Evolutionary conservation across 1,140 invertebrate species (phyloP).

Genomic region (Drosophila teissieri): DNA sequence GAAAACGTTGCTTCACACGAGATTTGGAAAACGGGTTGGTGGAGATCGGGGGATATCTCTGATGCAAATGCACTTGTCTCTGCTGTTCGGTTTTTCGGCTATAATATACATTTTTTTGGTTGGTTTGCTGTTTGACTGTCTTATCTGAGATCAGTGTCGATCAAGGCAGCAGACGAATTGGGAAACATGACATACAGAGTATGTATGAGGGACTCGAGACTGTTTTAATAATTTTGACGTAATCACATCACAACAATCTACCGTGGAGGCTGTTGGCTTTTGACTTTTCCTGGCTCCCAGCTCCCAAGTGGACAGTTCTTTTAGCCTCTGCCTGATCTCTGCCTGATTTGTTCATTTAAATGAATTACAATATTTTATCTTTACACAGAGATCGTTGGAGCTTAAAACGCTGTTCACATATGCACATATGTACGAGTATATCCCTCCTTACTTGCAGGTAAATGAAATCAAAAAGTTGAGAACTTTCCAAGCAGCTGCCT

Average conservation of each 20-base stretch:
- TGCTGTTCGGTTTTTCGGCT: conserved; percentile 30
- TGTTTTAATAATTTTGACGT: conserved; percentile 83
- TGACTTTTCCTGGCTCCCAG: conserved; percentile 56
- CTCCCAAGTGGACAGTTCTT: conserved; percentile 63
- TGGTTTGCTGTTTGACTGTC: conserved; percentile 61
- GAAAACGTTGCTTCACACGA: conserved; percentile 75
- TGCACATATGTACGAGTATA: too few species aligned
- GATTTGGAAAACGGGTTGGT: conserved; percentile 15
- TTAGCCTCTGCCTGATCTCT: conserved; percentile 10
- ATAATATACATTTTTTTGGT: conserved; percentile 30
- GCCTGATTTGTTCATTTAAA: conserved; percentile 77
- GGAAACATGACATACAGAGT: conserved; percentile 64
- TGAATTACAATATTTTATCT: conserved; percentile 82
- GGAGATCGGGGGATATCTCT: conserved; percentile 16
- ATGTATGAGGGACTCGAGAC: conserved; percentile 54
- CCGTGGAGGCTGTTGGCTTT: conserved; percentile 31
- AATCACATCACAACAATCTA: conserved; percentile 81
- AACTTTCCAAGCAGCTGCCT: conserved; percentile 62
- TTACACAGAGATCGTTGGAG: conserved; percentile 65
- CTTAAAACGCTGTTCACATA: conserved; percentile 20
- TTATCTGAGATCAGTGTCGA: conserved; percentile 81
- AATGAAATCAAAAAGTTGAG: conserved; percentile 19
- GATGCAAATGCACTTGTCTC: conserved; percentile 81
- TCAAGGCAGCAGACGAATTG: conserved; percentile 77
- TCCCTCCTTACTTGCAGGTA: conserved; percentile 18